Evolutionary conservation across 2,797 vertebrate genomes (phyloP), one percentile per base, ranked within the genome.

Genomic region (Calcarius lapponicus): DNA sequence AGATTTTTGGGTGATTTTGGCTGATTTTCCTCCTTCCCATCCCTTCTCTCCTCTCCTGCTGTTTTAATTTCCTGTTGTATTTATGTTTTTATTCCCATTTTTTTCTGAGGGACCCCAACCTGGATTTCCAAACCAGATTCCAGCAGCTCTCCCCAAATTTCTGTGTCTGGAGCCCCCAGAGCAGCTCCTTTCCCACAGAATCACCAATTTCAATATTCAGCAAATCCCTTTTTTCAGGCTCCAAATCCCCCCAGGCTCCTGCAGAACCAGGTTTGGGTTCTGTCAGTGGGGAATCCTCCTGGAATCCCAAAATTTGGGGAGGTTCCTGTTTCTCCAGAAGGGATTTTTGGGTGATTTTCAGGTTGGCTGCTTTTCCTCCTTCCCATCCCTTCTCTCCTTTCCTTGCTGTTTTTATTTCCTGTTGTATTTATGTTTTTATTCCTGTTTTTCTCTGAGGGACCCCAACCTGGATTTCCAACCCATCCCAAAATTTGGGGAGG

Each of bases 191-290:
- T 18, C 12, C 40, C 7, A 0, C 2, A 20, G 14, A 34, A 67
- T 16, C 2, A 12, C 6, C 18, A 28, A 54, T 10, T 50, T 9
- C 2, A 6, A 25, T 1, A 0, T 1, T 5, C 1, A 2, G 1
- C 20, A 47, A 2, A 2, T 10, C 20, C 31, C n/a, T 26, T 28
- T 13, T n/a, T 56, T 1, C n/a, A 3, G 15, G 34, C 12, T 80
- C 56, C 56, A 2, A 2, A 34, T 19, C 48, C 42, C 34, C 15
- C 11, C 0, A 0, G 28, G 26, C 31, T 93, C 40, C 66, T 22
- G 58, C n/a, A 61, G 69, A 45, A 7, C 12, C 6, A 8, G 22
- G 8, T 53, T 38, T 17, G 66, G 21, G 28, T 70, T 28, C 13
- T 42, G 42, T 42, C 42, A 42, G 17, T 18, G 17, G 2, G 7